A percentile compares a stretch with the other conserved stretches of the same genome.
These are phyloP conservation scores for Shinisaurus crocodilurus DNA, from an alignment of 2,113 vertebrate species.

Conservation along the genomic window DNA sequence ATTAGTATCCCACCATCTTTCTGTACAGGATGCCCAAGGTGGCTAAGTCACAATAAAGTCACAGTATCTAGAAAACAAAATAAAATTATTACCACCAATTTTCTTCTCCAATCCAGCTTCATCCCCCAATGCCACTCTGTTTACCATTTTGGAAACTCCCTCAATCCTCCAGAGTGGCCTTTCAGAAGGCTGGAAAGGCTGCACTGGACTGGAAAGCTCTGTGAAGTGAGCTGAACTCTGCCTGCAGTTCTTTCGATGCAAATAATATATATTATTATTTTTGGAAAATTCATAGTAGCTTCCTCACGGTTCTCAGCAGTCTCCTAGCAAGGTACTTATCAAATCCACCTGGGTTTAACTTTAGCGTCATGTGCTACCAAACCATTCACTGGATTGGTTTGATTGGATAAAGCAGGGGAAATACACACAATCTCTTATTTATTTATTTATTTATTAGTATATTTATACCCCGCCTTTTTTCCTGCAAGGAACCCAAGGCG, in stretches of 20 bases:
- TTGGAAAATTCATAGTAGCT: background rate
- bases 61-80: background rate
- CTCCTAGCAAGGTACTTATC: background rate
- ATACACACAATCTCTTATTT: background rate
- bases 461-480: too few species aligned
- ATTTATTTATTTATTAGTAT: too few species aligned
- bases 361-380: background rate
- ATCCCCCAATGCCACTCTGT: too few species aligned
- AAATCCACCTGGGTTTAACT: background rate
- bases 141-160: background rate
- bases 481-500: too few species aligned
- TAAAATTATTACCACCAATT: background rate
- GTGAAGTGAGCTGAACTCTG: background rate
- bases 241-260: background rate
- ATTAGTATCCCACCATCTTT: too few species aligned
- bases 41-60: background rate
- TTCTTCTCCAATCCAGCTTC: background rate
- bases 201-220: background rate
- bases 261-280: background rate
- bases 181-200: background rate
- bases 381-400: background rate
- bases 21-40: too few species aligned
- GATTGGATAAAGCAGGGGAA: background rate
- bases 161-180: background rate
- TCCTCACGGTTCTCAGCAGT: background rate